Evolutionary conservation across 2,797 vertebrate genomes (phyloP), one percentile per base, ranked within the genome.

Genomic region (Anguilla marmorata): DNA sequence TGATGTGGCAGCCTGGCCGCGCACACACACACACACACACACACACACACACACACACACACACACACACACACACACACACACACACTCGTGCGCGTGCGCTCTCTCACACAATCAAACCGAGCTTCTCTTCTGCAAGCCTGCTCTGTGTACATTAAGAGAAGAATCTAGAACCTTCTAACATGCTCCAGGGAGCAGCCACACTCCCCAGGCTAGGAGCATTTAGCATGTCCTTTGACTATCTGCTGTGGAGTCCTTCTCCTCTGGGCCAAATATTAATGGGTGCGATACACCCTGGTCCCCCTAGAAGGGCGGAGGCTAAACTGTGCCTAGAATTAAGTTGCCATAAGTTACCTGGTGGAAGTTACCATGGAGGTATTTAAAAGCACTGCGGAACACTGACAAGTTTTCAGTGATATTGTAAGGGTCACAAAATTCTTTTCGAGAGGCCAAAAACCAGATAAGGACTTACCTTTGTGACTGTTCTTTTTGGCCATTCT

Each of bases 401-500:
- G 14, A 56, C 54, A 56, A 14, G 14, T 0, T 56, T 56, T 56
- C 54, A 66, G 63, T 5, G n/a, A 66, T 27, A 27, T 27, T 66
- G 3, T 7, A 66, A 9, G n/a, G 21, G 6, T 66, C 21, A 9
- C 27, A 8, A 30, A 72, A 30, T 11, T 2, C 6, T 72, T 30
- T n/a, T 30, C 27, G 33, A 19, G 41, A 80, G 45, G 45, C 37
- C 7, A 41, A n/a, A 63, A 12, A 60, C 1, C 12, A 56, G 30
- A 60, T 27, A 12, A 19, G 21, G 52, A 91, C 95, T 83, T 90
- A 96, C 96, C 96, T 90, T 93, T 96, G 45, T 93, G 94, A 91
- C 93, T 94, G 93, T 95, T 96, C 90, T 95, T 97, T 93, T 96
- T 96, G 2, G 96, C 95, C 96, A 96, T 96, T 85, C 83, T 92